Conservation (phyloP, 2,888 invertebrate genomes). For the Andrena dorsata region DNA sequence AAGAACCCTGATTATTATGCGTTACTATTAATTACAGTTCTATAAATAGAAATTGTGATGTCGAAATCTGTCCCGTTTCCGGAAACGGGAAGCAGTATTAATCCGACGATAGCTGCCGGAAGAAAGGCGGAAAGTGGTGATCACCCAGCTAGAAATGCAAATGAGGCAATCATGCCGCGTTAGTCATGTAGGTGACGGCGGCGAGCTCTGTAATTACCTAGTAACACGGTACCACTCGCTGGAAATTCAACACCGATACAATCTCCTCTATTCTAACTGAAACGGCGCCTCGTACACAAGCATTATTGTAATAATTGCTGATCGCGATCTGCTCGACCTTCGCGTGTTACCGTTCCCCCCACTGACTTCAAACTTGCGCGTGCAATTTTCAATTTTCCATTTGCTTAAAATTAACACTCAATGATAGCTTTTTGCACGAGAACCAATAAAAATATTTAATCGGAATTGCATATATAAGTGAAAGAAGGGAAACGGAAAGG, state of each 20-base stretch:
- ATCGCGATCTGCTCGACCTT: constrained; percentile 49
- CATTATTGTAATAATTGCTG: constrained; percentile 55
- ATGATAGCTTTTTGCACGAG: too few relatives aligned
- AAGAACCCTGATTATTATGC: constrained; percentile 18
- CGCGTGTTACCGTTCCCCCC: constrained; percentile 22
- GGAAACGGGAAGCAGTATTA: neutral
- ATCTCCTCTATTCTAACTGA: constrained; percentile 34
- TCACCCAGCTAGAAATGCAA: constrained; percentile 42
- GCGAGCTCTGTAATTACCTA: constrained; percentile 46
- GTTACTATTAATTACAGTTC: neutral
- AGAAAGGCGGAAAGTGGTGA: constrained; percentile 24
- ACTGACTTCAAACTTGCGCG: constrained; percentile 3
- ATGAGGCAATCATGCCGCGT: constrained; percentile 37
- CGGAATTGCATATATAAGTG: too few relatives aligned
- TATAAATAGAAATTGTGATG: neutral
- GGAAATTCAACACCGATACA: constrained; percentile 36
- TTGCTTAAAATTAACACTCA: too few relatives aligned
- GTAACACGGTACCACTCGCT: constrained; percentile 26
- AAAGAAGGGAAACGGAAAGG: too few relatives aligned
- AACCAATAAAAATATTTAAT: too few relatives aligned
- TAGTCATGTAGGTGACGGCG: constrained; percentile 52
- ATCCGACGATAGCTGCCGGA: neutral
- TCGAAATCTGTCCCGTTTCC: neutral
- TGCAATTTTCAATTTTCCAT: neutral
- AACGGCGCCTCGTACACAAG: constrained; percentile 41